These are phyloP conservation scores for Netelia melanura DNA, from an alignment of 2,888 invertebrate genomes.

Conservation along the genomic window DNA sequence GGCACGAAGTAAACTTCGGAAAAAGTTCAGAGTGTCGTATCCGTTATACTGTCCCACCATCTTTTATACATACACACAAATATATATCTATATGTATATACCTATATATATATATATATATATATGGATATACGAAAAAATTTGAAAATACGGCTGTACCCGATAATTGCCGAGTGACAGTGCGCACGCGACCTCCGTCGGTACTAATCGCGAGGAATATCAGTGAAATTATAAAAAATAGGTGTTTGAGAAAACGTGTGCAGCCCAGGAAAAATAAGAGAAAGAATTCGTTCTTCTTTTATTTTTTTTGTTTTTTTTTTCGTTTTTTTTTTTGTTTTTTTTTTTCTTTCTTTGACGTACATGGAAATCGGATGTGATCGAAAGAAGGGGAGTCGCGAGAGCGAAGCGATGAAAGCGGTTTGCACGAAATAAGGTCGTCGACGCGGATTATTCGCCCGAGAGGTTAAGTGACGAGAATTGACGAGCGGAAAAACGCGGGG, in stretches of 20 bases:
- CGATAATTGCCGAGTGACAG: conserved; percentile 44
- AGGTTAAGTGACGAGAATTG: conserved; percentile 6
- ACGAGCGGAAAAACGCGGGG: conserved; percentile 18
- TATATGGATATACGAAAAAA: not conserved
- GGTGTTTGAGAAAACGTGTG: conserved; percentile 17
- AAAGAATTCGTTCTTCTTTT: no score
- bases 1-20: not conserved
- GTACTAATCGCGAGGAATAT: conserved; percentile 59
- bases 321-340: not conserved
- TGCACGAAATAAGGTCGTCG: conserved; percentile 47
- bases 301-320: not conserved
- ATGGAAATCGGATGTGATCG: not conserved
- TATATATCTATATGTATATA: not conserved
- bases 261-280: not conserved
- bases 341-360: not conserved
- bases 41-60: not conserved
- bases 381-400: conserved; percentile 16
- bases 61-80: not conserved
- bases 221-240: conserved; percentile 47
- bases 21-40: not conserved
- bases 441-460: not conserved
- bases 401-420: conserved; percentile 45
- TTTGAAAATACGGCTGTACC: not conserved
- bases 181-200: conserved; percentile 23
- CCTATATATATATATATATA: not conserved